phyloP scores from a whole-genome alignment of 92 coral and sea anemone genomes.

The Porites rus region DNA sequence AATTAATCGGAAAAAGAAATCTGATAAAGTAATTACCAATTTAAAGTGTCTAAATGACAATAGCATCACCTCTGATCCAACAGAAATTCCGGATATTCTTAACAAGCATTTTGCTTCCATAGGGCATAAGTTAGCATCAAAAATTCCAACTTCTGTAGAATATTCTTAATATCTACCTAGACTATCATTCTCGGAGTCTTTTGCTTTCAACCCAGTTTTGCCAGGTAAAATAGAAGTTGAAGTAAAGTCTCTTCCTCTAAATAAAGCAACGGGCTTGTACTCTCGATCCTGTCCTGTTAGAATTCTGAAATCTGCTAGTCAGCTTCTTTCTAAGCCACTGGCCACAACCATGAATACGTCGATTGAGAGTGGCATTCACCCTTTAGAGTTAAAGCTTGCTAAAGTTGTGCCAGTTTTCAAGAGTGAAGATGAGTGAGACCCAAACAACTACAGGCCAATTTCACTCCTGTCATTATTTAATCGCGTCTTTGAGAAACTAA shows the following conservation, averaged over 20 bases:
- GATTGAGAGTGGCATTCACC: slow-evolving; percentile 20
- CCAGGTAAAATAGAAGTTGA: slow-evolving; percentile 28
- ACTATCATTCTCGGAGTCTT: background rate
- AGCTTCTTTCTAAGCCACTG: slow-evolving; percentile 35
- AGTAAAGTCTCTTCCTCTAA: slow-evolving; percentile 31
- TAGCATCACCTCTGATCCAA: background rate
- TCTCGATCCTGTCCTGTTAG: slow-evolving; percentile 29
- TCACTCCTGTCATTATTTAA: too few relatives aligned
- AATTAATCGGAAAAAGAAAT: too few relatives aligned
- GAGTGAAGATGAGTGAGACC: too few relatives aligned
- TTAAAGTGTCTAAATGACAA: background rate
- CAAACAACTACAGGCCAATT: too few relatives aligned
- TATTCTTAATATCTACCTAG: slow-evolving; percentile 10
- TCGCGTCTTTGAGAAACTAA: too few relatives aligned
- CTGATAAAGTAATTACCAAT: background rate
- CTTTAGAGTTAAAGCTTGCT: too few relatives aligned
- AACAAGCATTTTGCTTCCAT: slow-evolving; percentile 50
- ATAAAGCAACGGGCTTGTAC: slow-evolving; percentile 47
- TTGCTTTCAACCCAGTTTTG: slow-evolving; percentile 22
- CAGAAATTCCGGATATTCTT: slow-evolving; percentile 38
- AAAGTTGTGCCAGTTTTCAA: too few relatives aligned
- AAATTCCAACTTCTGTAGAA: slow-evolving; percentile 24
- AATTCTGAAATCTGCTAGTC: slow-evolving; percentile 29
- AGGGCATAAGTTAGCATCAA: slow-evolving; percentile 37
- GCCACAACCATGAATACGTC: slow-evolving; percentile 31